Evolutionary conservation across 2,888 invertebrate genomes (phyloP).

Genomic region (Hypolimnas misippus): DNA sequence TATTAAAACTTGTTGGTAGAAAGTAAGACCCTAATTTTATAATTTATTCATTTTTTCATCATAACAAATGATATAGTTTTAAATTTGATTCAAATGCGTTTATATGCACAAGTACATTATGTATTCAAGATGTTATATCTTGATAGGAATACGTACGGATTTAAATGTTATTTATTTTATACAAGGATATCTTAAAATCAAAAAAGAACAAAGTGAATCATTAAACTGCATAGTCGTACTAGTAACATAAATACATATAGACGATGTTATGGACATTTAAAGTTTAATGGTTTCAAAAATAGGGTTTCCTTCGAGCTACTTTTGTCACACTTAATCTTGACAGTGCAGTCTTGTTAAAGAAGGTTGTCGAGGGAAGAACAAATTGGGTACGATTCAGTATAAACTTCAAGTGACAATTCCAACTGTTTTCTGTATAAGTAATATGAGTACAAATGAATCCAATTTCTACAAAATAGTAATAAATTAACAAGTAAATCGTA

Average conservation of each 20-base stretch:
- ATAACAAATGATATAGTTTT: background rate
- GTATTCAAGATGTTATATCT: too few relatives aligned
- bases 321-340: conserved; percentile 34
- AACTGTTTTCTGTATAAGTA: background rate
- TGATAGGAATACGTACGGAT: too few relatives aligned
- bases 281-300: conserved; percentile 5
- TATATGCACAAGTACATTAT: background rate
- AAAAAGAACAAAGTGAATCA: too few relatives aligned
- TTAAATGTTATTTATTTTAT: too few relatives aligned
- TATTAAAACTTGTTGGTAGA: background rate
- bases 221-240: too few relatives aligned
- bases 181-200: too few relatives aligned
- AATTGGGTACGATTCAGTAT: conserved; percentile 62
- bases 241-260: too few relatives aligned
- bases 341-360: conserved; percentile 55
- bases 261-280: background rate
- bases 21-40: background rate
- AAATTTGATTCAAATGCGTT: background rate
- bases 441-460: background rate
- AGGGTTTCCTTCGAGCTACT: conserved; percentile 22
- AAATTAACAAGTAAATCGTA: too few relatives aligned
- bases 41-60: background rate
- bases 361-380: conserved; percentile 56
- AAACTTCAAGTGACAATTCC: conserved; percentile 52
- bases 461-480: too few relatives aligned